Percentiles rank a stretch among this genome's conserved stretches.
Evolutionary conservation across 2,888 invertebrate genomes (phyloP).

Genomic region (Hirtodrosophila histrioides): DNA sequence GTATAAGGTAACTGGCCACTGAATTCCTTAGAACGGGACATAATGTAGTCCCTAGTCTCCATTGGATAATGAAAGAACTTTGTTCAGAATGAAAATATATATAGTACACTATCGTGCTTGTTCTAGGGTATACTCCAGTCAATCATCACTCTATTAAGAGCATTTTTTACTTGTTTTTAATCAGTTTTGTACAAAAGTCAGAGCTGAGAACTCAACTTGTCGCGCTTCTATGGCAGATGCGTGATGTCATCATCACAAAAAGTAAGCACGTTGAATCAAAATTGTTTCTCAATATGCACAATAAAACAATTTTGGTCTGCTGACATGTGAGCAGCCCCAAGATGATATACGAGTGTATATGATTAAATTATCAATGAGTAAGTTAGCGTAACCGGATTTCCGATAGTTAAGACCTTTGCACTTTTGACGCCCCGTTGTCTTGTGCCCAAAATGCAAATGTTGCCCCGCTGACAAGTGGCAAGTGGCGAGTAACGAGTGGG

Average conservation of each 20-base stretch:
- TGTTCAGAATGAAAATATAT: too few relatives aligned
- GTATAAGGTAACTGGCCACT: too few relatives aligned
- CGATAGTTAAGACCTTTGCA: slow-evolving; percentile 62
- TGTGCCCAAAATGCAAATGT: slow-evolving; percentile 56
- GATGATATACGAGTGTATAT: slow-evolving; percentile 16
- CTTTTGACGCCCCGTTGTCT: slow-evolving; percentile 57
- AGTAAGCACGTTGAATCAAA: slow-evolving; percentile 41
- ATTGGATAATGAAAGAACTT: too few relatives aligned
- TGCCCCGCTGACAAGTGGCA: too few relatives aligned
- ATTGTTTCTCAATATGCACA: slow-evolving; percentile 45
- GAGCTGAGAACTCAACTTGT: slow-evolving; percentile 36
- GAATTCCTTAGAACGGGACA: too few relatives aligned
- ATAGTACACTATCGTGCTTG: neutral
- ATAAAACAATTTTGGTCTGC: slow-evolving; percentile 43
- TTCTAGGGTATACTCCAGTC: slow-evolving; percentile 17
- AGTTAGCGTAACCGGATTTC: slow-evolving; percentile 64
- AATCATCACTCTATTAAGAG: neutral
- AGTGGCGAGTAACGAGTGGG: too few relatives aligned
- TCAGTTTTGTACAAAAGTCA: slow-evolving; percentile 21
- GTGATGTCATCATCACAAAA: slow-evolving; percentile 66
- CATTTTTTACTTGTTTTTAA: slow-evolving; percentile 30
- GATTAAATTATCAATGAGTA: slow-evolving; percentile 1
- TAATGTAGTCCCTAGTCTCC: too few relatives aligned
- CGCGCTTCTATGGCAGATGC: slow-evolving; percentile 51
- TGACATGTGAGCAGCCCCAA: slow-evolving; percentile 34